Base-by-base conservation (phyloP, 2,113 vertebrate genomes). In the Festucalex cinctus region DNA sequence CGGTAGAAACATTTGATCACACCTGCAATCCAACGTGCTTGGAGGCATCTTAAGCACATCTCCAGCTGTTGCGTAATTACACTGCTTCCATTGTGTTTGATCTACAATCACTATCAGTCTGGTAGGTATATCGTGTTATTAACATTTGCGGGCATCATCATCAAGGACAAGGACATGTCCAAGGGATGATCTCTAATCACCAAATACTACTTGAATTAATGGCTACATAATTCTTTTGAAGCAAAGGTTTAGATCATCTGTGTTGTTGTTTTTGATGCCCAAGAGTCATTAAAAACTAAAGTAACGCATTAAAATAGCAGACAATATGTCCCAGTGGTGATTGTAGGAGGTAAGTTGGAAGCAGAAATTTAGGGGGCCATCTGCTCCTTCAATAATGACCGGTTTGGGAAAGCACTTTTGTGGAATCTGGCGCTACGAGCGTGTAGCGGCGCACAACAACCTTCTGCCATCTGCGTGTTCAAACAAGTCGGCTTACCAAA, bases 341-440 rank as follows among this genome's bases (percentile, higher is more conserved):
- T 36, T 70, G 65, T 39, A 66, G 64, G 69, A 69, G 73, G 51
- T 63, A 75, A 26, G 71, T 64, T 76, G 46, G 64, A 77, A 39
- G 60, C 65, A 59, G 44, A 20, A 68, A 68, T 84, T 79, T 70
- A 63, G 65, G 44, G n/a, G 10, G 17, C 78, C 89, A 88, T 86
- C 84, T 89, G 87, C 67, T 84, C 41, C 64, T 67, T 72, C 57
- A 71, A 81, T 81, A 87, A 88, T 83, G 75, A 70, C 66, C 66
- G 6, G 72, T 68, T 86, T 85, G 76, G 78, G 67, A 83, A 75
- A 79, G 60, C 72, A 68, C 56, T 69, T 58, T 76, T 63, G 75
- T 63, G 56, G 79, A 81, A 78, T 78, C 75, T 83, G 82, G 74
- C 80, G 74, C 74, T 24, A 28, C 63, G 10, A 60, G 67, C 63